Evolutionary conservation across 2,113 vertebrate species (phyloP), one percentile per base, ranked within the genome.

Genomic region (Mesitornis unicolor): DNA sequence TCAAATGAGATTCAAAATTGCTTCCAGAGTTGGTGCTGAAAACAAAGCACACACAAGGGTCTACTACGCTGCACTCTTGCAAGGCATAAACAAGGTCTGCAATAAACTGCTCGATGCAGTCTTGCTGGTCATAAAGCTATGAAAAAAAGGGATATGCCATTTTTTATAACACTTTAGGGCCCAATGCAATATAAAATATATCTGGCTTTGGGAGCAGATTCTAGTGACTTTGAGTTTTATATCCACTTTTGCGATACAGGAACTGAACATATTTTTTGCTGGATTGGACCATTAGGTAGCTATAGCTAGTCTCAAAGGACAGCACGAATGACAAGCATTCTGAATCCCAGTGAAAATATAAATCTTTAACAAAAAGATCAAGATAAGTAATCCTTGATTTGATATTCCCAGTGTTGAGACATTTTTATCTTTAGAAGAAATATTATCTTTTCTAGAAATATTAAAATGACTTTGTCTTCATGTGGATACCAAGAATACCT

Each of bases 111-210:
- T 90, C 81, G 87, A 82, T 90, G 75, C 38, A 89, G 56, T 53
- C 83, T 86, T 89, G 65, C 90, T 86, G 87, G 94, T 95, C 93
- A 96, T 95, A 86, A 97, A 97, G 60, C 89, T 67, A 94, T 70
- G 88, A 95, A 77, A 77, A 85, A 82, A 79, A 33, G 10, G 28
- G 70, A 97, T 73, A 95, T 95, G 82, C 82, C 95, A 94, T 96
- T 97, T 98, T 97, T 98, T 96, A 98, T 96, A 95, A 97, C 87
- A 94, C 98, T 98, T 97, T 28, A 88, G 98, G 97, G 98, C 84
- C 93, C 96, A 97, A 94, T 98, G 94, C 79, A 81, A 73, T 90
- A 87, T 80, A 93, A 94, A 87, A 96, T 84, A 87, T 56, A 61
- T 67, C 69, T 94, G 47, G 47, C 79, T 93, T 60, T 81, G 40